Conservation (phyloP, 2,113 vertebrate species). For the Aramus guarauna region DNA sequence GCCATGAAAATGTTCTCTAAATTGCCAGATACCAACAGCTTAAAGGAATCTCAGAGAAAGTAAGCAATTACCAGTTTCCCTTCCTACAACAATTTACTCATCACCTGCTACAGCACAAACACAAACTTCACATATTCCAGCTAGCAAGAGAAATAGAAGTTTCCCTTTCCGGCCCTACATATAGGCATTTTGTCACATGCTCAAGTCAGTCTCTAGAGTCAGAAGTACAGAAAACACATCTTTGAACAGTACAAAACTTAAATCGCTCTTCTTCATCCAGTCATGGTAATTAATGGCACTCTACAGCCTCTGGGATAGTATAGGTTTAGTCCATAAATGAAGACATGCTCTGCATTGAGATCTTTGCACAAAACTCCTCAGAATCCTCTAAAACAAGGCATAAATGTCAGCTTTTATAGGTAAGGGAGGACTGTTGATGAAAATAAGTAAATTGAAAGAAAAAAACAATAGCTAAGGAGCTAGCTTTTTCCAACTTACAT, state of each 20-base stretch:
- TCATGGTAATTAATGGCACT: not conserved
- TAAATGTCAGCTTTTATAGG: not conserved
- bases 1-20: not conserved
- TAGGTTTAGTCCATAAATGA: not conserved
- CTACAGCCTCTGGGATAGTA: not conserved
- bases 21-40: not conserved
- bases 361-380: not conserved
- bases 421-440: not conserved
- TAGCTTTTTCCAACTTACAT: not conserved
- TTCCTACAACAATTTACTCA: not conserved
- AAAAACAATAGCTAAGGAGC: accelerated
- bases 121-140: not conserved
- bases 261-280: not conserved
- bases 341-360: not conserved
- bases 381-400: not conserved
- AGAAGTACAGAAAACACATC: not conserved
- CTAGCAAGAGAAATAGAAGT: not conserved
- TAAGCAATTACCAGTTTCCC: not conserved
- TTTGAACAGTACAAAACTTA: not conserved
- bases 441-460: not conserved
- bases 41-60: not conserved
- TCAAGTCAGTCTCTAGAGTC: not conserved
- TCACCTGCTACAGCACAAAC: not conserved
- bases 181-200: not conserved
- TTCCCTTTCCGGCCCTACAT: not conserved